Conservation (phyloP, 2,113 vertebrate genomes). For the Muscicapa adusta region DNA sequence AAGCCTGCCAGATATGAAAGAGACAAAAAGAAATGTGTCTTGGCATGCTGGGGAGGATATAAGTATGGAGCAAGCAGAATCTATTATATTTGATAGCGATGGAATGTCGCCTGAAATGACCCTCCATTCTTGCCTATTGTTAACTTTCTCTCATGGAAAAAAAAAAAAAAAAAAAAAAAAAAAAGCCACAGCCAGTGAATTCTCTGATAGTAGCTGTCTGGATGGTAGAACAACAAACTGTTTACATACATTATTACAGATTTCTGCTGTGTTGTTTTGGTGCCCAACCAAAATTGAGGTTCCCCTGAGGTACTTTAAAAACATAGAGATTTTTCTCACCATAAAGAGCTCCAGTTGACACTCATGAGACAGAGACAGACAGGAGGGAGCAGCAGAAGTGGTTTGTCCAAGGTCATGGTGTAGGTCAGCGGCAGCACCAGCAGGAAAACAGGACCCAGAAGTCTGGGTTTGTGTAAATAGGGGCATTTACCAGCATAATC, state of each 20-base stretch:
- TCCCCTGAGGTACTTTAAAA: neutral
- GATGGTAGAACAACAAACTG: neutral
- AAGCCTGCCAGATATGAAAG: conserved; percentile 27
- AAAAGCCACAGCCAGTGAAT: neutral
- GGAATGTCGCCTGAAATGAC: conserved; percentile 51
- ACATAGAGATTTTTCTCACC: neutral
- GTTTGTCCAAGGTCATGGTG: neutral
- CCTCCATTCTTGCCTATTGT: conserved; percentile 1
- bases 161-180: neutral
- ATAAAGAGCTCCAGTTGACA: neutral
- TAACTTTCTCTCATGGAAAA: conserved; percentile 1
- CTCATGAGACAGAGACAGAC: neutral
- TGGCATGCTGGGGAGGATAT: neutral
- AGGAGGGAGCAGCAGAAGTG: neutral
- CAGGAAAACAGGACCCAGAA: neutral
- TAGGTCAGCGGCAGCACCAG: neutral
- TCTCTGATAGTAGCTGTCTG: neutral
- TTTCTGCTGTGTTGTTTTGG: neutral
- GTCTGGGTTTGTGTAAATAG: neutral
- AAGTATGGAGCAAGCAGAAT: conserved; percentile 32
- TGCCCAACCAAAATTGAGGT: neutral
- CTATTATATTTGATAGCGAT: conserved; percentile 21
- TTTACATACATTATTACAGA: neutral
- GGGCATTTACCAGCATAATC: neutral
- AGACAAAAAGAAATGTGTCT: conserved; percentile 33